Percentiles rank a stretch among this genome's conserved stretches.
Evolutionary conservation across 2,797 vertebrate species (phyloP).

Genomic region (Siniperca scherzeri): DNA sequence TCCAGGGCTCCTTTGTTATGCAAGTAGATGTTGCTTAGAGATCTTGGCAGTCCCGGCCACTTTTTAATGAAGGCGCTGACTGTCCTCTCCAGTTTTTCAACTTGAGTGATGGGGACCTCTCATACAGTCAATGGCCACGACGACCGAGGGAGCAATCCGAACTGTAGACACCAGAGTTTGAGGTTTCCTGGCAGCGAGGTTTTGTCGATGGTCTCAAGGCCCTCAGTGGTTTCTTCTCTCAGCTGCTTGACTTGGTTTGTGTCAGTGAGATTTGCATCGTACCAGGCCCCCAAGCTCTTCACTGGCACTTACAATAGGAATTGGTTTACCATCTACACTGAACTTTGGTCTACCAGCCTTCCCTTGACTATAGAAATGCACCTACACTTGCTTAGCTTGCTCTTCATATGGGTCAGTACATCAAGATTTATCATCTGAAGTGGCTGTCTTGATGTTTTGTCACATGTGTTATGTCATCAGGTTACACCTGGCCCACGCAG

Average conservation of each 20-base stretch:
- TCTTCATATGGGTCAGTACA: neutral
- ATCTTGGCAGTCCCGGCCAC: neutral
- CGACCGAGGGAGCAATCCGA: neutral
- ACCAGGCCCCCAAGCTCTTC: neutral
- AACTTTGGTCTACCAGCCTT: neutral
- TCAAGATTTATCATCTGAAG: neutral
- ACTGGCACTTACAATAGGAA: neutral
- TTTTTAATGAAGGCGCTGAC: constrained; percentile 18
- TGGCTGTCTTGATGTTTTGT: neutral
- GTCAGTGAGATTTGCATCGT: neutral
- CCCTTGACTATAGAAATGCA: neutral
- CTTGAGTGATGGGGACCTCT: neutral
- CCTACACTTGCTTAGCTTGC: neutral
- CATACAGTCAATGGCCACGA: neutral
- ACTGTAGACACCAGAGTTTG: neutral
- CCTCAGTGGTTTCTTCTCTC: neutral
- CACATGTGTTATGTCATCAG: neutral
- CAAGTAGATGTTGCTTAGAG: neutral
- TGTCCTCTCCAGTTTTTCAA: constrained; percentile 6
- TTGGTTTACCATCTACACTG: neutral
- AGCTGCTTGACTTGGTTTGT: neutral
- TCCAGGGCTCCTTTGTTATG: neutral
- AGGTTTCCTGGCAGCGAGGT: neutral
- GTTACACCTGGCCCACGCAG: too few species aligned
- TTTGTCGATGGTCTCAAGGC: neutral